Conservation (phyloP, 2,113 vertebrate species). For the Ageneiosus marmoratus region DNA sequence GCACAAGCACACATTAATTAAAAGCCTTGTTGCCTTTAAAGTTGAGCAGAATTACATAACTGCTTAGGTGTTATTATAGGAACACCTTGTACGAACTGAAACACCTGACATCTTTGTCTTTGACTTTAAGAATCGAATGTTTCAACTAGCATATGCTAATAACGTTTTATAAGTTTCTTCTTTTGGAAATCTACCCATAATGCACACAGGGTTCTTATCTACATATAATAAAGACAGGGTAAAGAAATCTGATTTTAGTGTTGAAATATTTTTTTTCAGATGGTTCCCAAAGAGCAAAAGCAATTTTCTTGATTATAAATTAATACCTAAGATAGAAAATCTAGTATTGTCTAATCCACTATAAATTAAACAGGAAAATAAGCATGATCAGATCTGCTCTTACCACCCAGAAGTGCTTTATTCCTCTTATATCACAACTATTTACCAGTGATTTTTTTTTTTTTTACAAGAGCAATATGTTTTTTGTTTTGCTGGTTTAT, state of each 20-base stretch:
- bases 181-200: not conserved
- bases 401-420: not conserved
- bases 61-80: not conserved
- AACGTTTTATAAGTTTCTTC: too few relatives aligned
- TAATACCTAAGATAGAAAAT: not conserved
- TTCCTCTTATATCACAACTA: not conserved
- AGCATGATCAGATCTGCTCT: not conserved
- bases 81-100: not conserved
- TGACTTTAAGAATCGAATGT: not conserved
- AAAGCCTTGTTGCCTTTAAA: constrained; percentile 31
- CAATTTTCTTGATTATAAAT: not conserved
- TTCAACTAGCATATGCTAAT: not conserved
- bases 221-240: not conserved
- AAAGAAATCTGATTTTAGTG: not conserved
- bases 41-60: not conserved
- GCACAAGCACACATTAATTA: constrained; percentile 30
- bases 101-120: not conserved
- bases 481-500: not conserved
- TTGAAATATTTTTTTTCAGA: not conserved
- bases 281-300: not conserved
- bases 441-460: not conserved
- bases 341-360: not conserved
- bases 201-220: not conserved
- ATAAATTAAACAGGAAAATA: not conserved
- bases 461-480: too few relatives aligned